Conservation (phyloP, 2,113 vertebrate species). For the Pseudorasbora parva region DNA sequence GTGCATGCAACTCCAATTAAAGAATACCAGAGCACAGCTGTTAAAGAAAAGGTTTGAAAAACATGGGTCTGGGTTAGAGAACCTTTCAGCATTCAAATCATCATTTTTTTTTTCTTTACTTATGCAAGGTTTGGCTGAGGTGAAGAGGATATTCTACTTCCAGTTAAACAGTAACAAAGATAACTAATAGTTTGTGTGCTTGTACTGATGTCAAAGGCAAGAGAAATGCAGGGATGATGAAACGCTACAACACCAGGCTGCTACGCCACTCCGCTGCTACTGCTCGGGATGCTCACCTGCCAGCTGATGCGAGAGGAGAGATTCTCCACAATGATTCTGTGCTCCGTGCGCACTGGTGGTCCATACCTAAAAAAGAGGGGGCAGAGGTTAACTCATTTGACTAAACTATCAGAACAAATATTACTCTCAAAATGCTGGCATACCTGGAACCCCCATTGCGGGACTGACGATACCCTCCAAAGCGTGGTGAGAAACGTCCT, state of each 20-base stretch:
- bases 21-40: slow-evolving; percentile 86
- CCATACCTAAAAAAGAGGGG: slow-evolving; percentile 75
- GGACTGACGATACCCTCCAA: slow-evolving; percentile 83
- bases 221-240: slow-evolving; percentile 32
- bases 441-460: slow-evolving; percentile 85
- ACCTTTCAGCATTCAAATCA: slow-evolving; percentile 53
- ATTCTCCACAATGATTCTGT: slow-evolving; percentile 90
- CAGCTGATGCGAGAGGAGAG: slow-evolving; percentile 90
- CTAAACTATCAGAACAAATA: background rate
- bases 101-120: slow-evolving; percentile 24
- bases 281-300: slow-evolving; percentile 81
- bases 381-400: background rate
- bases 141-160: background rate
- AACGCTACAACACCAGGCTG: slow-evolving; percentile 24
- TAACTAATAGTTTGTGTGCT: slow-evolving; percentile 12
- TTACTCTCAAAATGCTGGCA: background rate
- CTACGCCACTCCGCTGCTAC: background rate
- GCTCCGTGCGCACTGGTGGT: slow-evolving; percentile 87
- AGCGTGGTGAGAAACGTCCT: slow-evolving; percentile 81
- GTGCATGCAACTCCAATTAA: slow-evolving; percentile 79
- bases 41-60: slow-evolving; percentile 79
- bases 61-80: slow-evolving; percentile 79
- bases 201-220: slow-evolving; percentile 18
- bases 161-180: background rate
- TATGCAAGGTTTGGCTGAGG: slow-evolving; percentile 27